phyloP scores from a whole-genome alignment of 1,140 invertebrate species.

The Trinorchestia longiramus region DNA sequence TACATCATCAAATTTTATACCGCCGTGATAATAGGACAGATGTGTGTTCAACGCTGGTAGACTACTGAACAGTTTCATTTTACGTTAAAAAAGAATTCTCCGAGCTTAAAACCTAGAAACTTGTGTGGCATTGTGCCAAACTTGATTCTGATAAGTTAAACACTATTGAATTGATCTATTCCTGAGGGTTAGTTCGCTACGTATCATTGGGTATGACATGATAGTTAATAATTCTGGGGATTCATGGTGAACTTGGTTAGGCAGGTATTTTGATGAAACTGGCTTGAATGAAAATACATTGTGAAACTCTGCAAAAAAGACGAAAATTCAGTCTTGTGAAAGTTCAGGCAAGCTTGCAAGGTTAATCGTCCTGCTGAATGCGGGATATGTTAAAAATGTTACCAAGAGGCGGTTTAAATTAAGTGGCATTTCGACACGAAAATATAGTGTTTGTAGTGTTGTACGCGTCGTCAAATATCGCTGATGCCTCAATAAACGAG shows the following conservation, averaged over 20 bases:
- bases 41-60: background rate
- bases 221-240: too few relatives aligned
- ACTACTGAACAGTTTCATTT: background rate
- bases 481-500: background rate
- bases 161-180: too few relatives aligned
- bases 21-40: background rate
- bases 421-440: background rate
- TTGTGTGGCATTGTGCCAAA: background rate
- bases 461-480: background rate
- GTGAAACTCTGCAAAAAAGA: background rate
- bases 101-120: background rate
- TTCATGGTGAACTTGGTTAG: too few relatives aligned
- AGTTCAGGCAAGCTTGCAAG: background rate
- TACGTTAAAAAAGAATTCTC: background rate
- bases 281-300: background rate
- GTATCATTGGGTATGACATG: too few relatives aligned
- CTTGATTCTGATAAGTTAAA: background rate
- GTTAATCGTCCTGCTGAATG: background rate
- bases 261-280: too few relatives aligned
- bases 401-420: background rate
- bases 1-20: background rate
- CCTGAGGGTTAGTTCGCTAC: too few relatives aligned
- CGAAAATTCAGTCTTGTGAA: background rate
- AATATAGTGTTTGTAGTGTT: background rate
- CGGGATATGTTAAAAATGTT: too few relatives aligned